Evolutionary conservation across 2,113 vertebrate genomes (phyloP).

Genomic region (Gallinago undulata): DNA sequence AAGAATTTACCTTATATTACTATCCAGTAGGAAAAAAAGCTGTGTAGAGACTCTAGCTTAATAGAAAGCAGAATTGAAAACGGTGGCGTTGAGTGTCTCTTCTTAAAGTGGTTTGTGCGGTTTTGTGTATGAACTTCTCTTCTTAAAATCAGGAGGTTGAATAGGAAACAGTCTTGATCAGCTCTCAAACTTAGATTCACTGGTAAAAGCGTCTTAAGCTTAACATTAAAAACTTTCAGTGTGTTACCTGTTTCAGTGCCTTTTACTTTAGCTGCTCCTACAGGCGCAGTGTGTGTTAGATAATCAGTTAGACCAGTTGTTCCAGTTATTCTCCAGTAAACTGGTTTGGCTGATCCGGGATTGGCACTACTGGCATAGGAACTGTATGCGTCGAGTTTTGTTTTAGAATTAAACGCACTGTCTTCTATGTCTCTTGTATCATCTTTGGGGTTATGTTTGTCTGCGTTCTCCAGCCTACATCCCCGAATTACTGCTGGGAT

Average conservation of each 20-base stretch:
- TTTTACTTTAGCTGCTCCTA: not conserved
- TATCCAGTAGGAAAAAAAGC: not conserved
- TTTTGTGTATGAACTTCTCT: not conserved
- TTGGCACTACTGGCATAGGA: not conserved
- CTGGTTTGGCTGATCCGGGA: not conserved
- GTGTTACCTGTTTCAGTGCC: not conserved
- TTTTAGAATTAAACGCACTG: not conserved
- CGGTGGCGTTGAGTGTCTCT: not conserved
- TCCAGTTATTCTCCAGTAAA: not conserved
- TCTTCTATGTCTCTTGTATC: not conserved
- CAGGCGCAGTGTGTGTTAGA: not conserved
- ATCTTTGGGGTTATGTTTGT: not conserved
- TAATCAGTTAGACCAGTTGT: fast-evolving
- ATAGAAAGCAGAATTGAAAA: not conserved
- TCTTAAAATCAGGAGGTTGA: not conserved
- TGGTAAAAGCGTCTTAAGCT: not conserved
- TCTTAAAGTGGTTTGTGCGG: not conserved
- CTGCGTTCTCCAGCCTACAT: not conserved
- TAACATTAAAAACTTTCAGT: not conserved
- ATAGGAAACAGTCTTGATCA: not conserved
- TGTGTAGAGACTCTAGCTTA: not conserved
- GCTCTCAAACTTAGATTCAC: not conserved
- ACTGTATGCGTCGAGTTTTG: not conserved
- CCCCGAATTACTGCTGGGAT: not conserved
- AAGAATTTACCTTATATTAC: not conserved